Conservation (phyloP, 2,888 invertebrate genomes). For the Linnaemya tessellans region DNA sequence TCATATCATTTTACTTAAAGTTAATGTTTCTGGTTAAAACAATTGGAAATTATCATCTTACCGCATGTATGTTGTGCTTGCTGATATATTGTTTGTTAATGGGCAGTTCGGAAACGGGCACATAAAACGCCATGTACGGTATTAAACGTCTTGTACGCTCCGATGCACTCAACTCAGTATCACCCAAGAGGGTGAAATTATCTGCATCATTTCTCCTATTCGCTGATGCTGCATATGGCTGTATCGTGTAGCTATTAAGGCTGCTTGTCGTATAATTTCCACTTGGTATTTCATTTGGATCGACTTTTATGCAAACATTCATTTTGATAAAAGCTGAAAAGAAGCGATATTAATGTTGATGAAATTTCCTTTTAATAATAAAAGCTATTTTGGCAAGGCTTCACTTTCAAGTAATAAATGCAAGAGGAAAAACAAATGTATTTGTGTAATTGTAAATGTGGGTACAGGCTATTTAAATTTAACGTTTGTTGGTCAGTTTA, state of each 20-base stretch:
- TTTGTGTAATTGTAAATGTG: neutral
- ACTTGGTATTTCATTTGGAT: conserved; percentile 69
- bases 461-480: neutral
- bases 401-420: neutral
- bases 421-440: neutral
- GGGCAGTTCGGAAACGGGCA: conserved; percentile 85
- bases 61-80: conserved; percentile 74
- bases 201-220: conserved; percentile 49
- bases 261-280: conserved; percentile 68
- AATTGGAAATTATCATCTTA: conserved; percentile 72
- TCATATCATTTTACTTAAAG: conserved; percentile 34
- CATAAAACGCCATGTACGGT: conserved; percentile 92
- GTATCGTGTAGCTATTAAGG: conserved; percentile 39
- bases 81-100: conserved; percentile 82
- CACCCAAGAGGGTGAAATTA: conserved; percentile 72
- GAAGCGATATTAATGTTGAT: conserved; percentile 4
- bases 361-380: neutral
- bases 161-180: conserved; percentile 79
- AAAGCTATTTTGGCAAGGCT: neutral
- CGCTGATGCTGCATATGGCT: conserved; percentile 46
- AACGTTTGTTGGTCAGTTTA: neutral
- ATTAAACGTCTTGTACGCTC: conserved; percentile 90
- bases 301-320: conserved; percentile 71
- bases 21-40: conserved; percentile 62
- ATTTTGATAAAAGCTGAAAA: conserved; percentile 63